Conservation (phyloP, 2,797 vertebrate genomes). For the Chelonia mydas region DNA sequence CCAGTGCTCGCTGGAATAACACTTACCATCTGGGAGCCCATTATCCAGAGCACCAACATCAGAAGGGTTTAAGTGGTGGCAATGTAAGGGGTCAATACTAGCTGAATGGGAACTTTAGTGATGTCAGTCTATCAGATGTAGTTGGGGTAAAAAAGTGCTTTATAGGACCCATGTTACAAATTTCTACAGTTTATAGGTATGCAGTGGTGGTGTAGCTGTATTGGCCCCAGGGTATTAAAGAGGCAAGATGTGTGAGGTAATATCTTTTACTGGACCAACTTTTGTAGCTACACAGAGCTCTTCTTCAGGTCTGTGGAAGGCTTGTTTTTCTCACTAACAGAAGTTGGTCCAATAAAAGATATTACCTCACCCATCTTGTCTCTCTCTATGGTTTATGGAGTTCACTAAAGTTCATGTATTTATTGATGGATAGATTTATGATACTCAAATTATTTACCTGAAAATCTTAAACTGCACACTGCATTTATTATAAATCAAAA, state of each 20-base stretch:
- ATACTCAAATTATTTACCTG: not conserved
- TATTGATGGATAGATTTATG: not conserved
- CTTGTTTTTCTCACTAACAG: not conserved
- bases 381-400: not conserved
- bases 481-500: not conserved
- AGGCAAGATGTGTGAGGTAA: not conserved
- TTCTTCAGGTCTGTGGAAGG: not conserved
- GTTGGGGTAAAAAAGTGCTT: not conserved
- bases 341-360: not conserved
- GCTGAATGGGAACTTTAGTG: not conserved
- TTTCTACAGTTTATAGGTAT: not conserved
- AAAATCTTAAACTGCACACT: not conserved
- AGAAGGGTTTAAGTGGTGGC: not conserved
- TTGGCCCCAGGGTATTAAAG: not conserved
- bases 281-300: not conserved
- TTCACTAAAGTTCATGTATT: not conserved
- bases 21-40: not conserved
- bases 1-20: not conserved
- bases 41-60: not conserved
- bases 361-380: not conserved
- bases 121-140: rapidly evolving
- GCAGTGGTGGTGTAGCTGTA: too few species aligned
- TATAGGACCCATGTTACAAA: not conserved
- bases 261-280: not conserved
- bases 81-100: rapidly evolving